phyloP scores from a whole-genome alignment of 2,113 vertebrate genomes.

The Asarcornis scutulata region DNA sequence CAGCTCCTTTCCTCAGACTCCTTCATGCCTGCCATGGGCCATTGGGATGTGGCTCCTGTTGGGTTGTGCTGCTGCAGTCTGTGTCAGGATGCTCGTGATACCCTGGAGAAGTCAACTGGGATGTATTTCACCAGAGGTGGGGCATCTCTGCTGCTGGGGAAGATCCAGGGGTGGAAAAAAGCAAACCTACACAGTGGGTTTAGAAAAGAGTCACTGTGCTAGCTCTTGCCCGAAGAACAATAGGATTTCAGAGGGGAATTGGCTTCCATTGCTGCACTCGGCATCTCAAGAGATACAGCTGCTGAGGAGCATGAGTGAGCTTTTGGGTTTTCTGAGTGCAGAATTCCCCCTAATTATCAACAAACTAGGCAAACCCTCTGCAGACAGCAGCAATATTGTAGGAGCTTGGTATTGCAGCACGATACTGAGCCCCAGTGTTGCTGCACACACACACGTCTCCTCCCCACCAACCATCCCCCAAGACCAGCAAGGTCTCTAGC shows the following conservation, averaged over 20 bases:
- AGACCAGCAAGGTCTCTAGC: neutral
- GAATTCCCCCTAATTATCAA: neutral
- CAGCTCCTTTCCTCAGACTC: neutral
- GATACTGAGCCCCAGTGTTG: neutral
- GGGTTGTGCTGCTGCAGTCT: neutral
- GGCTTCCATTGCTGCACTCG: neutral
- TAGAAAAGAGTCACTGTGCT: neutral
- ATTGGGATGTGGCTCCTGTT: neutral
- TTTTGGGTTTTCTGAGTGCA: neutral
- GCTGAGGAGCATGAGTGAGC: neutral
- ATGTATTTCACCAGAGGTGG: neutral
- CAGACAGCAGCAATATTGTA: neutral
- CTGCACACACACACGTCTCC: no score
- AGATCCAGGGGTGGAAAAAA: neutral
- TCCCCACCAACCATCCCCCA: neutral
- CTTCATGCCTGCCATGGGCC: rapidly evolving
- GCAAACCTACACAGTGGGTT: neutral
- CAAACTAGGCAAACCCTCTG: neutral
- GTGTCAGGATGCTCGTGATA: neutral
- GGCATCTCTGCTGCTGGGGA: neutral
- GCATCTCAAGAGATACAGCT: neutral
- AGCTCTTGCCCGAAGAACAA: neutral
- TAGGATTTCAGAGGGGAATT: neutral
- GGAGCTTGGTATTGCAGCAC: no score
- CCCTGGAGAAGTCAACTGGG: neutral